phyloP scores from a whole-genome alignment of 2,888 invertebrate species.

The Torymus aiolomorphi region DNA sequence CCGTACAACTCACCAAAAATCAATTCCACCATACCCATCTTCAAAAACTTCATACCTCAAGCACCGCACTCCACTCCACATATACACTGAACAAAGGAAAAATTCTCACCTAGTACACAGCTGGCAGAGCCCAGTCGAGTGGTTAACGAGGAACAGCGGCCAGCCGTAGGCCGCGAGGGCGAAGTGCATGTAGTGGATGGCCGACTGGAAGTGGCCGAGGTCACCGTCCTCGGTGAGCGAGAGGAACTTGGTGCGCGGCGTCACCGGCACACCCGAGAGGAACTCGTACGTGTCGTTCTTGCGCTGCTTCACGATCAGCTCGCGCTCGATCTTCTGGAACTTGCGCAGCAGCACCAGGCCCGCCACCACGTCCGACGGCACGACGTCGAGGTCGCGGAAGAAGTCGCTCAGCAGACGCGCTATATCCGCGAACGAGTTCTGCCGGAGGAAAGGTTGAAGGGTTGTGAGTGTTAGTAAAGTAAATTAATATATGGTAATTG shows the following conservation, averaged over 20 bases:
- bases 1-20: too few species aligned
- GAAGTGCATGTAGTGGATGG: slow-evolving; percentile 90
- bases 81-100: neutral
- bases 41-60: too few species aligned
- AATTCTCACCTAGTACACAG: slow-evolving; percentile 79
- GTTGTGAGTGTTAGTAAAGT: neutral
- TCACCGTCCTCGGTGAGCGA: slow-evolving; percentile 85
- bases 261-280: slow-evolving; percentile 89
- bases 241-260: slow-evolving; percentile 87
- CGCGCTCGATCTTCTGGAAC: slow-evolving; percentile 87
- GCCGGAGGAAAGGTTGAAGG: slow-evolving; percentile 54
- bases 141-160: slow-evolving; percentile 89
- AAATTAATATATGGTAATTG: too few species aligned
- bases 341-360: slow-evolving; percentile 87
- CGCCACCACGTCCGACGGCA: slow-evolving; percentile 91
- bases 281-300: slow-evolving; percentile 91
- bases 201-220: slow-evolving; percentile 82
- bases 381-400: slow-evolving; percentile 91
- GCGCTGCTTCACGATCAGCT: slow-evolving; percentile 84
- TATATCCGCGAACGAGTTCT: slow-evolving; percentile 91
- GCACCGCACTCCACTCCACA: too few species aligned
- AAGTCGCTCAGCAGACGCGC: slow-evolving; percentile 90
- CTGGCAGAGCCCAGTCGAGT: slow-evolving; percentile 84
- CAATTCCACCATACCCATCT: too few species aligned
- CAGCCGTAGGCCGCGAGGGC: slow-evolving; percentile 92